Evolutionary conservation across 2,113 vertebrate genomes (phyloP), one percentile per base, ranked within the genome.

Genomic region (Marcusenius ussheri): DNA sequence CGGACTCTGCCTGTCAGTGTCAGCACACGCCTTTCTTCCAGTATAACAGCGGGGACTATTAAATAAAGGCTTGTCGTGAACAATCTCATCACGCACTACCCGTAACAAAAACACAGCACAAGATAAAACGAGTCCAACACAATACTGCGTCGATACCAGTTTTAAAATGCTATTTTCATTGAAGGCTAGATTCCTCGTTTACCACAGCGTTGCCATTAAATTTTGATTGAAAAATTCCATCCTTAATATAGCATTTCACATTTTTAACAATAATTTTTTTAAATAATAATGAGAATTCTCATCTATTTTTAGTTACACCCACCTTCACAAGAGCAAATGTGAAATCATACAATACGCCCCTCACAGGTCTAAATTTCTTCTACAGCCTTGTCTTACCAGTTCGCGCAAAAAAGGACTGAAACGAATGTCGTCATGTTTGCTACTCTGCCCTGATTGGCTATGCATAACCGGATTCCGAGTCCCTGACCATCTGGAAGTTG

Each of bases 321-420:
- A 94, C 95, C 95, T 94, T 93, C 1, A 24, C 42, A 50, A 49
- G 13, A 21, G 70, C 49, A 51, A 80, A 31, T 19, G 46, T 58
- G 45, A 50, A 51, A 87, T 49, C n/a, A 87, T 70, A 70, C 85
- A 51, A 31, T 31, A 45, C 85, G 24, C 85, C 85, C 85, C 11
- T 51, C 70, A 35, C 88, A 62, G 88, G 46, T 49, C 45, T 47
- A 27, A 83, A 47, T 53, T 80, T 70, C 85, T 88, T 90, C 93
- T 85, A 83, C 47, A 66, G 11, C 39, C 27, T 83, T 77, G 56
- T 39, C 0, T 1, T 0, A 0, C 62, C 15, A 89, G 88, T 92
- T 90, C 92, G 91, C 92, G 62, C 90, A 95, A 95, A 95, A 95
- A 94, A 94, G 92, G 91, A 89, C 90, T 91, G 87, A 80, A 91